Conservation (phyloP, 2,113 vertebrate genomes). For the Lepus americanus region DNA sequence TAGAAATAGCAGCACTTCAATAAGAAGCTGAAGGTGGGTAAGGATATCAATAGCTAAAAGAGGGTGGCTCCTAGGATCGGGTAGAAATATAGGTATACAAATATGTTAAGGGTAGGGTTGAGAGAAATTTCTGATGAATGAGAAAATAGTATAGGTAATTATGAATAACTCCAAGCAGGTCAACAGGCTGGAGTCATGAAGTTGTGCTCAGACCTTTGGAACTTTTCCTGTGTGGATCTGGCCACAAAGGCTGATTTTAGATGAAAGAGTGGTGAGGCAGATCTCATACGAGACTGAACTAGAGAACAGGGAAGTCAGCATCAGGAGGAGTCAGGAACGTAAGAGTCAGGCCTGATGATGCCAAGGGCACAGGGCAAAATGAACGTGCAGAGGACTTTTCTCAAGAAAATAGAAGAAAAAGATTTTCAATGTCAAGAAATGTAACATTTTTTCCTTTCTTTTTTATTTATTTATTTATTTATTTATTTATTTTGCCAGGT, state of each 20-base stretch:
- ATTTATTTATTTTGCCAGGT: no score
- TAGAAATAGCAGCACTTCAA: neutral
- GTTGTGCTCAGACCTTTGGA: neutral
- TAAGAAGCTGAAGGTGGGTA: neutral
- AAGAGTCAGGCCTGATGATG: neutral
- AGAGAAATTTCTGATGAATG: neutral
- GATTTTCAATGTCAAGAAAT: neutral
- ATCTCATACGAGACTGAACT: fast-evolving
- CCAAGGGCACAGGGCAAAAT: neutral
- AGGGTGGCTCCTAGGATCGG: neutral
- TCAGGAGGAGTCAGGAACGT: neutral
- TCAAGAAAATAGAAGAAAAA: neutral
- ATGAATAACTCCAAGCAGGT: fast-evolving
- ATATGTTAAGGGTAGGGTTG: no score
- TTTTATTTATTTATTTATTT: no score
- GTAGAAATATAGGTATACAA: neutral
- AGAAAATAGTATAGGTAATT: neutral
- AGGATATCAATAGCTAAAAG: neutral
- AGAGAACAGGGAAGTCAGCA: neutral
- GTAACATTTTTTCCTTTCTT: neutral
- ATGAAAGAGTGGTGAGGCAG: fast-evolving
- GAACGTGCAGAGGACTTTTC: neutral
- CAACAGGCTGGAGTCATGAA: fast-evolving
- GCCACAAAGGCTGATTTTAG: neutral
- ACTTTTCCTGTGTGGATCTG: neutral